Base-by-base conservation (phyloP, 2,797 vertebrate genomes). In the Caiman crocodilus region DNA sequence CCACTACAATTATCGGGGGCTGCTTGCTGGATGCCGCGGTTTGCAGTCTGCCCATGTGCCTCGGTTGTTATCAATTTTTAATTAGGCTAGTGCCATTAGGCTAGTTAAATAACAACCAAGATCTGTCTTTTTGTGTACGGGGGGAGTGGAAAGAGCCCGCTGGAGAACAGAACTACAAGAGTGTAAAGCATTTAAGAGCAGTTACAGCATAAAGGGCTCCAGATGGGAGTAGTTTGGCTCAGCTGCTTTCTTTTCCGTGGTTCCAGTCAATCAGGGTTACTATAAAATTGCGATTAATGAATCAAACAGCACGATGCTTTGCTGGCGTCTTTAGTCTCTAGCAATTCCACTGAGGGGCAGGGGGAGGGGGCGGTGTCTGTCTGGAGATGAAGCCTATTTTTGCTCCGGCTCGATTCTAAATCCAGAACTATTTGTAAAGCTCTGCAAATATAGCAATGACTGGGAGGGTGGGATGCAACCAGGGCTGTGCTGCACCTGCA, bases 171-270 rank as follows among this genome's bases (percentile, higher is more conserved):
- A 87, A 82, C n/a, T 59, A 67, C 80, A 79, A 83, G 90, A n/a
- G 15, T 83, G 69, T 79, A 87, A 78, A 87, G 74, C 89, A 87
- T 91, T 91, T 83, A 87, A 69, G 80, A 88, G 50, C 73, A 82
- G 20, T 64, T 61, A 55, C 26, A n/a, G 30, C 26, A 55, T 25
- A 65, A 42, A 71, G 88, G 35, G 75, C 18, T 57, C 88, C 61
- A 75, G 64, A 26, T 67, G 69, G 87, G 30, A 94, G n/a, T 82
- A 18, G 79, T 5, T 23, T n/a, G 79, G 58, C 6, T 78, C 73
- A 55, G 79, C 74, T 76, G n/a, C 26, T 82, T 89, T 63, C 32
- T 82, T 76, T 91, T 82, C 60, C 71, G 74, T 30, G 74, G 85
- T 90, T 77, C 69, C 61, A 86, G 21, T 85, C 76, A 80, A 86